These are phyloP conservation scores for Columba janthina DNA, from an alignment of 2,113 vertebrate genomes.

Conservation along the genomic window DNA sequence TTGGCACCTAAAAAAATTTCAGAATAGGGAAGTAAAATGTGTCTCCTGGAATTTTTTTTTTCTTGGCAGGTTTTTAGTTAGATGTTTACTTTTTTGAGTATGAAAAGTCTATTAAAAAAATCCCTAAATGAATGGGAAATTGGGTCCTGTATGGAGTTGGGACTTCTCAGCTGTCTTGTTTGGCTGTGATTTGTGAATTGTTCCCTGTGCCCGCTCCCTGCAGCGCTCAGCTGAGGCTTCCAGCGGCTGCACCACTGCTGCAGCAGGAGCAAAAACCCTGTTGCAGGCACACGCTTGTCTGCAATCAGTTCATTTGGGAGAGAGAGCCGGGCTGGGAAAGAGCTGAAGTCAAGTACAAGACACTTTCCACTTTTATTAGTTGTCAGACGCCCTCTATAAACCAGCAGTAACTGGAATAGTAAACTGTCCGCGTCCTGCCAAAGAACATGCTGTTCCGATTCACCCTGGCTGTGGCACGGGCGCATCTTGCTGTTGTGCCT, in stretches of 20 bases:
- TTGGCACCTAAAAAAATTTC: neutral
- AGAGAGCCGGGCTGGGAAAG: neutral
- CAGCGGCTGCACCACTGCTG: neutral
- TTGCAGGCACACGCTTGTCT: neutral
- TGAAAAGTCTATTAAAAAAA: neutral
- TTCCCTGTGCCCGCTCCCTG: neutral
- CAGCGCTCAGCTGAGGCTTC: neutral
- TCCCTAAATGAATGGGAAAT: neutral
- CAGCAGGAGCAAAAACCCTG: neutral
- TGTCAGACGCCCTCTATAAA: slow-evolving; percentile 13
- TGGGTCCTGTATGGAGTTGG: neutral
- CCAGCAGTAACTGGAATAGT: slow-evolving; percentile 8
- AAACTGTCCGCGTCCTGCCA: neutral
- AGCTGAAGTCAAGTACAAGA: neutral
- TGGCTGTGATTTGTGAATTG: neutral
- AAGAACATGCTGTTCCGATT: slow-evolving; percentile 9
- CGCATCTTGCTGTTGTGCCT: neutral
- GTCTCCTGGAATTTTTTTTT: neutral
- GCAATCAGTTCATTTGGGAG: accelerated
- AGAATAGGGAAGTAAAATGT: too few relatives aligned
- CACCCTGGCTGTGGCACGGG: neutral
- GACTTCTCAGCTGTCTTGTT: neutral
- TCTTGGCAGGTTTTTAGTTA: neutral
- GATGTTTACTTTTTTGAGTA: neutral
- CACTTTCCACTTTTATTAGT: slow-evolving; percentile 29